Conservation (phyloP, 2,113 vertebrate genomes). For the Catharus minimus region DNA sequence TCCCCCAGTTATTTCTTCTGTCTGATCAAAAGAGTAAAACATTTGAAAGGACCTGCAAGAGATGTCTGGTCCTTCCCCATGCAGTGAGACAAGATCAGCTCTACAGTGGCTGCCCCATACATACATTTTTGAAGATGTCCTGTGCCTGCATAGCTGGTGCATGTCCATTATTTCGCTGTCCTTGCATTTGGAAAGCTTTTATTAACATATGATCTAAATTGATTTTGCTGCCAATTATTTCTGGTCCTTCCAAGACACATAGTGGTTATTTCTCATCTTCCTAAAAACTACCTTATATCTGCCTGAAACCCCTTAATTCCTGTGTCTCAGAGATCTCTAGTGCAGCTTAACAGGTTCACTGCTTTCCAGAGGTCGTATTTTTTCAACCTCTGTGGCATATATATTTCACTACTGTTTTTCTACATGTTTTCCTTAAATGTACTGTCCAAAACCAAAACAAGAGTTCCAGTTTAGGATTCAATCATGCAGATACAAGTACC, state of each 20-base stretch:
- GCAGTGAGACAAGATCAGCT: not conserved
- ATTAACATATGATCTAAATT: not conserved
- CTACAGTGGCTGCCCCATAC: not conserved
- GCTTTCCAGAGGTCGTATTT: not conserved
- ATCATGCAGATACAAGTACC: not conserved
- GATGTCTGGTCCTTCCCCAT: not conserved
- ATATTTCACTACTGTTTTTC: not conserved
- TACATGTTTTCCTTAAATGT: not conserved
- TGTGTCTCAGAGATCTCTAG: not conserved
- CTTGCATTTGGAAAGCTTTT: not conserved
- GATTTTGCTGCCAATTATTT: slow-evolving; percentile 34
- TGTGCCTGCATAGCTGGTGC: not conserved
- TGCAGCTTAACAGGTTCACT: not conserved
- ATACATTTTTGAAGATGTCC: not conserved
- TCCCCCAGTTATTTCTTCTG: not conserved
- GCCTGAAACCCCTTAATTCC: not conserved
- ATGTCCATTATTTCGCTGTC: not conserved
- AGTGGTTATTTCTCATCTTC: not conserved
- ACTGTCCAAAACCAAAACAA: not conserved
- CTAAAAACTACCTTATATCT: not conserved
- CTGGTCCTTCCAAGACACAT: not conserved
- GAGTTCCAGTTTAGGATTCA: not conserved
- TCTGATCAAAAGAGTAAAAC: not conserved
- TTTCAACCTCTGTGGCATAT: not conserved
- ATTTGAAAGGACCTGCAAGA: not conserved